A percentile compares a stretch with the other conserved stretches of the same genome.
Conservation (phyloP, 2,113 vertebrate genomes). For the Sus scrofa region DNA sequence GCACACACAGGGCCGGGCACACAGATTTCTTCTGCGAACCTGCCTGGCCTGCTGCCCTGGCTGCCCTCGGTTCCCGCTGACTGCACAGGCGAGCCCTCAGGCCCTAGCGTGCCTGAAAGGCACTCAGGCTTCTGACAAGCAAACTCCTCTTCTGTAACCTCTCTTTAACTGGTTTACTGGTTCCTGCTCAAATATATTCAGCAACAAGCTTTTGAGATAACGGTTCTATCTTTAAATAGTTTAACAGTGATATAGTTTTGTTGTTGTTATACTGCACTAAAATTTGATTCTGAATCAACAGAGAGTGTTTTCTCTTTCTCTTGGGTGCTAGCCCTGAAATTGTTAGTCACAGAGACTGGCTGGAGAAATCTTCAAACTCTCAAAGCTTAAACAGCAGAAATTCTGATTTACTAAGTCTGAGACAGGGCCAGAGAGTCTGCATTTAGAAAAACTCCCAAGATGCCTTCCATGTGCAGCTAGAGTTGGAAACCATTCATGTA, state of each 20-base stretch:
- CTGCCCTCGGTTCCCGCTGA: background rate
- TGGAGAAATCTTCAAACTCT: background rate
- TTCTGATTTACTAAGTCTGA: background rate
- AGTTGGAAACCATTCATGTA: background rate
- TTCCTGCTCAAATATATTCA: background rate
- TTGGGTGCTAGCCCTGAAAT: background rate
- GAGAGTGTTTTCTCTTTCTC: background rate
- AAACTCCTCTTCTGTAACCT: background rate
- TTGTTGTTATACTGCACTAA: background rate
- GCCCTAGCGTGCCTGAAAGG: background rate
- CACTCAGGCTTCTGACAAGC: background rate
- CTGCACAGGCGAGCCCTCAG: background rate
- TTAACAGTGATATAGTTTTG: background rate
- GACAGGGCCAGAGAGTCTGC: background rate
- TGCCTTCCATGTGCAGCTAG: background rate
- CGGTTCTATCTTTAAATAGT: constrained; percentile 21
- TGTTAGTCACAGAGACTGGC: background rate
- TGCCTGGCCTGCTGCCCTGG: background rate
- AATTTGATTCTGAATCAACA: background rate
- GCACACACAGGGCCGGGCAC: rapidly evolving
- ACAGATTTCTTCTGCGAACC: background rate
- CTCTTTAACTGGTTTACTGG: background rate
- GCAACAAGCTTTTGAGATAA: background rate
- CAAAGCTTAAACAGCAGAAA: background rate
- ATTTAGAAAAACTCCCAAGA: background rate